These are phyloP conservation scores for Girardia tigrina DNA, from an alignment of 2,888 invertebrate genomes.

Conservation along the genomic window DNA sequence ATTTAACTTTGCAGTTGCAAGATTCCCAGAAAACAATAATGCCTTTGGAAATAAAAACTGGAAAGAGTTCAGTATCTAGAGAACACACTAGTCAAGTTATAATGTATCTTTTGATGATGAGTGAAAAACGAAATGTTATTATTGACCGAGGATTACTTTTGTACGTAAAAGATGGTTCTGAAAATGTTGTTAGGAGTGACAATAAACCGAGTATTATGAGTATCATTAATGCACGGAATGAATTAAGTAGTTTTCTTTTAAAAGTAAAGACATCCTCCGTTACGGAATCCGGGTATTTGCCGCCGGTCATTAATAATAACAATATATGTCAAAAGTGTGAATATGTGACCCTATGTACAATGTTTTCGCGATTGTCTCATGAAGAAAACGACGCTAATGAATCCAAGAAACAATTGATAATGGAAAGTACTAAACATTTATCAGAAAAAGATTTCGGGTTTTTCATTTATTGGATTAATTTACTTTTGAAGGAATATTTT, in stretches of 20 bases:
- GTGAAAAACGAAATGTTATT: constrained; percentile 54
- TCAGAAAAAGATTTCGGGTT: not conserved
- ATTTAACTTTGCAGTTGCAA: constrained; percentile 56
- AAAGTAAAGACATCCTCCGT: not conserved
- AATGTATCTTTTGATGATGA: constrained; percentile 75
- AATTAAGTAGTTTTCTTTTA: constrained; percentile 54
- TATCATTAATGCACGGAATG: constrained; percentile 68
- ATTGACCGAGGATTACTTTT: constrained; percentile 64
- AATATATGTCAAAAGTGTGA: not conserved
- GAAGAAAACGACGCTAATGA: not conserved
- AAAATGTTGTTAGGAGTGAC: not conserved
- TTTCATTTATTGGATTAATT: not conserved
- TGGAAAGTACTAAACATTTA: not conserved
- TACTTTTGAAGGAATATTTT: not conserved
- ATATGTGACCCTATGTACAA: not conserved
- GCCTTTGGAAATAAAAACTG: constrained; percentile 86
- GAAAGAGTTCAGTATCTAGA: constrained; percentile 65
- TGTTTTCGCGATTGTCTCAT: not conserved
- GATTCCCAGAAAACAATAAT: constrained; percentile 52
- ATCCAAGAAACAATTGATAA: not conserved
- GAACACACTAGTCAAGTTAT: constrained; percentile 77
- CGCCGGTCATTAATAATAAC: not conserved
- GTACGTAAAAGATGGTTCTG: constrained; percentile 57
- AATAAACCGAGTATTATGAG: constrained; percentile 50
- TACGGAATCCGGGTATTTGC: not conserved